Conservation (phyloP, 2,113 vertebrate species). For the Eurypyga helias region DNA sequence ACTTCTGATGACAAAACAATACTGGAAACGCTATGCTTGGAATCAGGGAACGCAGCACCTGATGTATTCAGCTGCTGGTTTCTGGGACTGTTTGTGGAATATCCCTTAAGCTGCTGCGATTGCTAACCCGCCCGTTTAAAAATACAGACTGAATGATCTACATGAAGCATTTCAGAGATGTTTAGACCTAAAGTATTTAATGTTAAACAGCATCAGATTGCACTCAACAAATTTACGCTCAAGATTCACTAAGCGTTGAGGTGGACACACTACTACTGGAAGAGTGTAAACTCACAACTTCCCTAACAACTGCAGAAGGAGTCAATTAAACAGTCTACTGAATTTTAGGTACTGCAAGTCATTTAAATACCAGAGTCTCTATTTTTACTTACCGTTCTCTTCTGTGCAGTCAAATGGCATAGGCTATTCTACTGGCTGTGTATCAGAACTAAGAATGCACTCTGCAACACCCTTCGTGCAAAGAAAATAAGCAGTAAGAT, state of each 20-base stretch:
- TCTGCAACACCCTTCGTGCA: neutral
- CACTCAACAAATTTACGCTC: neutral
- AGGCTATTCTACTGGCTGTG: neutral
- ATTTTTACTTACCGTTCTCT: constrained; percentile 32
- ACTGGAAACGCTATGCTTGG: neutral
- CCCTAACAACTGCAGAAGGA: neutral
- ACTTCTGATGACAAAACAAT: neutral
- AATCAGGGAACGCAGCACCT: neutral
- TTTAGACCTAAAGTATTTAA: neutral
- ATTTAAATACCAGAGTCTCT: neutral
- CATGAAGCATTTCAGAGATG: neutral
- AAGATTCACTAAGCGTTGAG: neutral
- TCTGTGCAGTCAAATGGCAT: neutral
- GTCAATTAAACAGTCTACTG: neutral
- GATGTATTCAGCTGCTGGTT: neutral
- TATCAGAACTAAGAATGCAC: neutral
- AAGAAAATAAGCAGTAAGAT: neutral
- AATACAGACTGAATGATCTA: neutral
- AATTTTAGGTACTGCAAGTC: neutral
- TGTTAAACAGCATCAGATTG: neutral
- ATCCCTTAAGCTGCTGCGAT: neutral
- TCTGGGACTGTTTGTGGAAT: neutral
- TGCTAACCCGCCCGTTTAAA: neutral
- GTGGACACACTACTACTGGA: neutral
- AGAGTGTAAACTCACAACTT: neutral